Conservation (phyloP, 2,797 vertebrate species). For the Mormyrus proboscirostris region DNA sequence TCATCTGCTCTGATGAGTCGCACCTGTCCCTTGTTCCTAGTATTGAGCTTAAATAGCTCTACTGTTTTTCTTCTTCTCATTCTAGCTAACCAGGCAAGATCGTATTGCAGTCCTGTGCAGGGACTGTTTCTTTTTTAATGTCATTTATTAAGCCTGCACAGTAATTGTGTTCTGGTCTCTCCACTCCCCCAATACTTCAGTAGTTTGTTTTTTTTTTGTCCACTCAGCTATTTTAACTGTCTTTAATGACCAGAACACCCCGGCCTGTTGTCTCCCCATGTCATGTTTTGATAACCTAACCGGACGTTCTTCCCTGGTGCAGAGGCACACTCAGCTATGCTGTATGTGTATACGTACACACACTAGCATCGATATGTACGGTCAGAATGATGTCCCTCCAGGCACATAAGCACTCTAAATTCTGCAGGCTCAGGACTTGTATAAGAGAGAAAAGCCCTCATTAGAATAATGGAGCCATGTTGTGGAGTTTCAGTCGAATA, state of each 20-base stretch:
- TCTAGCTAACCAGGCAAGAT: neutral
- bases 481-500: neutral
- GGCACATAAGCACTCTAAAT: neutral
- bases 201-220: neutral
- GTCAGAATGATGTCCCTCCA: neutral
- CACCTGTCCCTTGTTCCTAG: constrained; percentile 3
- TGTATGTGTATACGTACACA: neutral
- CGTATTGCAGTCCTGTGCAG: neutral
- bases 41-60: neutral
- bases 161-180: neutral
- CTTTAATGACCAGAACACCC: neutral
- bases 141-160: neutral
- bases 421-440: neutral
- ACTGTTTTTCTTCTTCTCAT: neutral
- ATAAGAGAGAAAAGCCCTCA: neutral
- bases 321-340: neutral
- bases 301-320: neutral
- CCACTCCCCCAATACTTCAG: neutral
- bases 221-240: neutral
- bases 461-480: constrained; percentile 1
- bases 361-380: neutral
- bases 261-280: neutral
- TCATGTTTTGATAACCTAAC: neutral
- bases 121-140: neutral
- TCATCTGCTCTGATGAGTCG: constrained; percentile 6